Evolutionary conservation across 2,888 invertebrate species (phyloP).

Genomic region (Gryllus longicercus): DNA sequence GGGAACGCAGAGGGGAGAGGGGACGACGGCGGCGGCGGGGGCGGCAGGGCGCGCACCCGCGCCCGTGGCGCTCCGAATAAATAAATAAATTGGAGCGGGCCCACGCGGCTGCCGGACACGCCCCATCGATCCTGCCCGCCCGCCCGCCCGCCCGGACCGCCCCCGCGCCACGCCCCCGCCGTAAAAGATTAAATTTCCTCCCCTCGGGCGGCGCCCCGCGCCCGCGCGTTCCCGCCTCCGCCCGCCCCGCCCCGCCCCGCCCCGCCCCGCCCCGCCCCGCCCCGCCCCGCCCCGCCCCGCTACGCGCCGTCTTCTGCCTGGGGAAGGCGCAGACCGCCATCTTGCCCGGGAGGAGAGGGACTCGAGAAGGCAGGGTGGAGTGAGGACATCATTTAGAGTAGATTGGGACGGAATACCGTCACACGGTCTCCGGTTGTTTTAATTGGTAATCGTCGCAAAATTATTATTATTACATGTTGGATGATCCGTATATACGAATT

Average conservation of each 20-base stretch:
- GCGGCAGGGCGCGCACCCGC: not conserved
- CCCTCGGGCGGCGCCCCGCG: not conserved
- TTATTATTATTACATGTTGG: too few species aligned
- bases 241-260: not conserved
- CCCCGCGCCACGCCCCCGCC: slow-evolving; percentile 17
- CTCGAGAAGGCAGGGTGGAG: too few species aligned
- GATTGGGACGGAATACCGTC: too few species aligned
- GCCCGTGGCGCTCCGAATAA: not conserved
- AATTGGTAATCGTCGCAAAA: too few species aligned
- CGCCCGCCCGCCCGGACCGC: not conserved
- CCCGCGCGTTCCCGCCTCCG: not conserved
- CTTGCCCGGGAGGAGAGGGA: too few species aligned
- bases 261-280: not conserved
- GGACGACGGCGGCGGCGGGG: not conserved
- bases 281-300: too few species aligned
- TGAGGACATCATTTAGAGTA: too few species aligned
- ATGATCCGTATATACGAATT: too few species aligned
- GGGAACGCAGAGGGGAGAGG: too few species aligned
- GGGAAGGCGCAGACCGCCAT: too few species aligned
- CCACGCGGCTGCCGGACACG: not conserved
- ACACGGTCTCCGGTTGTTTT: too few species aligned
- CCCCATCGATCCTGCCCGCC: not conserved
- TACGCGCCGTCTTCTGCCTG: too few species aligned
- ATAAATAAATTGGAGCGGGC: not conserved
- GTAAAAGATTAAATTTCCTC: slow-evolving; percentile 17